Evolutionary conservation across 2,797 vertebrate genomes (phyloP).

Genomic region (Malurus splendens): DNA sequence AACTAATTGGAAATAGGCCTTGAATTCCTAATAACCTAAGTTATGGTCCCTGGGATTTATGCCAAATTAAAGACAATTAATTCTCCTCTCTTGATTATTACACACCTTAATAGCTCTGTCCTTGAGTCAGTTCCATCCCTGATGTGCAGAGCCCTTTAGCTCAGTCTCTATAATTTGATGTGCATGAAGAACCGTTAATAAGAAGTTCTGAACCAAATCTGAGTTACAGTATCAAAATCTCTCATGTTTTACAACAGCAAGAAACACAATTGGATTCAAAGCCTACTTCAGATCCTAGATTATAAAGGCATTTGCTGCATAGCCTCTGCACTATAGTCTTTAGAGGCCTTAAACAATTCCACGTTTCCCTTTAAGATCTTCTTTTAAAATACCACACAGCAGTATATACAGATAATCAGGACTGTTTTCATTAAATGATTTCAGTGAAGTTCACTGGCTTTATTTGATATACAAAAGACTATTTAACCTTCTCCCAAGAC

Average conservation of each 20-base stretch:
- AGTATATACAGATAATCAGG: slow-evolving; percentile 52
- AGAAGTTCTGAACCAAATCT: slow-evolving; percentile 45
- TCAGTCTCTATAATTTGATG: slow-evolving; percentile 57
- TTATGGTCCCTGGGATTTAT: slow-evolving; percentile 65
- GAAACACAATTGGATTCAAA: slow-evolving; percentile 48
- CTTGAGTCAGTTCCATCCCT: slow-evolving; percentile 68
- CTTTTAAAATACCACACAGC: slow-evolving; percentile 45
- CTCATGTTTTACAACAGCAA: slow-evolving; percentile 46
- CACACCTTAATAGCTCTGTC: slow-evolving; percentile 67
- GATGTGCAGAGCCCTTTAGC: slow-evolving; percentile 41
- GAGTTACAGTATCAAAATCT: slow-evolving; percentile 31
- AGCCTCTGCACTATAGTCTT: slow-evolving; percentile 49
- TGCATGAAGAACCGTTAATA: slow-evolving; percentile 54
- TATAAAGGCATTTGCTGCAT: slow-evolving; percentile 37
- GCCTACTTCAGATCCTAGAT: slow-evolving; percentile 48
- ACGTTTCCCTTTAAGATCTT: slow-evolving; percentile 44
- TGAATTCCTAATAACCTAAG: slow-evolving; percentile 66
- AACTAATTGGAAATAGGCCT: slow-evolving; percentile 55
- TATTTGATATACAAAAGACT: slow-evolving; percentile 63
- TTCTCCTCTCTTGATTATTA: slow-evolving; percentile 69
- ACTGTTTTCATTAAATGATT: slow-evolving; percentile 53
- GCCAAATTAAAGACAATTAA: slow-evolving; percentile 78
- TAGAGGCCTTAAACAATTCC: slow-evolving; percentile 58
- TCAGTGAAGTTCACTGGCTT: slow-evolving; percentile 50
- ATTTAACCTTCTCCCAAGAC: slow-evolving; percentile 56